These are phyloP conservation scores for Hoplias malabaricus DNA, from an alignment of 2,113 vertebrate species.

Conservation along the genomic window DNA sequence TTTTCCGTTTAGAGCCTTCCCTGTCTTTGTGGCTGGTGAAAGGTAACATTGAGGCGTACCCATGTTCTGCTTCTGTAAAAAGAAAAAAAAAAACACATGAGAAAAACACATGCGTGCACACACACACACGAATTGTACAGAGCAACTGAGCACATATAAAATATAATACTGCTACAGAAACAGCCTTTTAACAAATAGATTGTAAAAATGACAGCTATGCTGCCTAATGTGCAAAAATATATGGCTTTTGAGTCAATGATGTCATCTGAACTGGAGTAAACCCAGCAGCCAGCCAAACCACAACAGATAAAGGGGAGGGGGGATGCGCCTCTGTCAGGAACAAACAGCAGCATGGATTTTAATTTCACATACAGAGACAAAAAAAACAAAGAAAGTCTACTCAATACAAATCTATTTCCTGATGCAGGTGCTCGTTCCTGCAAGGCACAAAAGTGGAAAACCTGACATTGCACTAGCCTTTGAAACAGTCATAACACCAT, in stretches of 20 bases:
- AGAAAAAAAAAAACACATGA: conserved; percentile 55
- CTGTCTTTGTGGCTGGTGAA: conserved; percentile 83
- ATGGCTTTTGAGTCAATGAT: conserved; percentile 70
- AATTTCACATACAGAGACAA: conserved; percentile 10
- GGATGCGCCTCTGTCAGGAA: conserved; percentile 26
- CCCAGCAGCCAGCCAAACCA: conserved; percentile 71
- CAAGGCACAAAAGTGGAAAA: background rate
- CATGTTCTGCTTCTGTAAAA: conserved; percentile 89
- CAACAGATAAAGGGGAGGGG: conserved; percentile 69
- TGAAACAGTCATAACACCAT: background rate
- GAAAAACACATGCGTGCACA: no score
- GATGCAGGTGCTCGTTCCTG: background rate
- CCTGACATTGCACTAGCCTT: background rate
- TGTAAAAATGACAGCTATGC: background rate
- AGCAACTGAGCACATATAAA: background rate
- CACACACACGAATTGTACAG: no score
- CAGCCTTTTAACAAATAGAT: conserved; percentile 8
- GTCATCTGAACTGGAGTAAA: conserved; percentile 84
- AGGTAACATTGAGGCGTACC: conserved; percentile 91
- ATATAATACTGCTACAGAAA: background rate
- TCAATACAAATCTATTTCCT: conserved; percentile 55
- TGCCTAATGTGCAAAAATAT: conserved; percentile 20
- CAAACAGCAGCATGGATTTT: conserved; percentile 15
- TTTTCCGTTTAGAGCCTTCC: conserved; percentile 84
- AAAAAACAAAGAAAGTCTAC: conserved; percentile 23